A percentile compares a stretch with the other conserved stretches of the same genome.
These are phyloP conservation scores for Drosophila lutescens DNA, from an alignment of 2,888 invertebrate species.

Conservation along the genomic window DNA sequence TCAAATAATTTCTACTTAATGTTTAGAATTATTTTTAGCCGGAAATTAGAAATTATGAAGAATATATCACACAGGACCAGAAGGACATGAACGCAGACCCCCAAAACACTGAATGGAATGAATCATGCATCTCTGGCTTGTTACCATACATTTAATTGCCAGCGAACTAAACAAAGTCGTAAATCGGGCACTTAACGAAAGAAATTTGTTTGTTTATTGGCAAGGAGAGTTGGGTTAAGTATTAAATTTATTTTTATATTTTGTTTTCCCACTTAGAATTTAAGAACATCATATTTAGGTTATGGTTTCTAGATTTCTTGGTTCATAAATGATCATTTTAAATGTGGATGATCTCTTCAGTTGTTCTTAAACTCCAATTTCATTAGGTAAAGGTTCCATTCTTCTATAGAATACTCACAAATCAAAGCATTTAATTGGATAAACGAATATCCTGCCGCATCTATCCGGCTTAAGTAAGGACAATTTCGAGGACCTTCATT, in stretches of 20 bases:
- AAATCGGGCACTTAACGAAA: conserved; percentile 71
- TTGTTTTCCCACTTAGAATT: too few relatives aligned
- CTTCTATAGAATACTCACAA: neutral
- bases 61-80: conserved; percentile 65
- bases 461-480: conserved; percentile 2
- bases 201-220: conserved; percentile 43
- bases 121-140: conserved; percentile 50
- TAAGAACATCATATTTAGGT: too few relatives aligned
- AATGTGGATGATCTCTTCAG: too few relatives aligned
- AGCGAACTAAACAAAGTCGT: conserved; percentile 52
- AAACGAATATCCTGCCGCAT: neutral
- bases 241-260: conserved; percentile 10
- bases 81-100: conserved; percentile 27
- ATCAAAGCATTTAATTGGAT: conserved; percentile 14
- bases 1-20: conserved; percentile 83
- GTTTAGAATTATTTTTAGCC: conserved; percentile 80
- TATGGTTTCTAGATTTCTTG: too few relatives aligned
- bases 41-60: conserved; percentile 79
- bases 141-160: conserved; percentile 50
- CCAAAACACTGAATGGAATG: conserved; percentile 36
- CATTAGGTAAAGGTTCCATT: neutral
- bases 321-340: too few relatives aligned
- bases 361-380: too few relatives aligned
- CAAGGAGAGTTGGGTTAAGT: conserved; percentile 6
- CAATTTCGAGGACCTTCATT: conserved; percentile 18